Conservation (phyloP, 2,888 invertebrate species). For the Diarsia mendica region DNA sequence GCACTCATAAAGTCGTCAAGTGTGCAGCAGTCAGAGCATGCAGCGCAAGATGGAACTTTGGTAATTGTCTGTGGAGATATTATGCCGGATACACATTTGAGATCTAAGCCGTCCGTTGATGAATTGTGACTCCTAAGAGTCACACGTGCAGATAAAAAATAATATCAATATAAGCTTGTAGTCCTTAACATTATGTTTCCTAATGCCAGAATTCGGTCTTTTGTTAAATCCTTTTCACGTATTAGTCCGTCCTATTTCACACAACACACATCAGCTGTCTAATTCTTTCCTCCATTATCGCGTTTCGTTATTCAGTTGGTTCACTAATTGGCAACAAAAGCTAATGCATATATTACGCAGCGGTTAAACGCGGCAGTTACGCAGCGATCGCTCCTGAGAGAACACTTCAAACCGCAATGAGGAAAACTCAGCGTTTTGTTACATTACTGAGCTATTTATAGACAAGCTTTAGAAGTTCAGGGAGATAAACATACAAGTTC, state of each 20-base stretch:
- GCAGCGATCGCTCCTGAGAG: constrained; percentile 16
- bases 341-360: constrained; percentile 29
- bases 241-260: no score
- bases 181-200: no score
- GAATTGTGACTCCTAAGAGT: not conserved
- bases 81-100: no score
- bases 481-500: not conserved
- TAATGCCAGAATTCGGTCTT: no score
- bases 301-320: not conserved
- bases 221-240: no score
- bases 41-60: no score
- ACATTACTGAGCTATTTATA: constrained; percentile 4
- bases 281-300: not conserved
- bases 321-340: constrained; percentile 15
- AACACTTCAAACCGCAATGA: not conserved
- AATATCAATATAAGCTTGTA: not conserved
- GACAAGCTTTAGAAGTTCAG: not conserved
- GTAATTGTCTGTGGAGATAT: no score
- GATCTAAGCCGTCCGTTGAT: not conserved
- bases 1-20: no score
- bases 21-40: no score
- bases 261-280: not conserved
- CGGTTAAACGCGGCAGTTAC: not conserved
- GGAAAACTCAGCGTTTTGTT: constrained; percentile 28
- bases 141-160: not conserved